Evolutionary conservation across 2,888 invertebrate species (phyloP), one percentile per base, ranked within the genome.

Genomic region (Agapetus fuscipes): DNA sequence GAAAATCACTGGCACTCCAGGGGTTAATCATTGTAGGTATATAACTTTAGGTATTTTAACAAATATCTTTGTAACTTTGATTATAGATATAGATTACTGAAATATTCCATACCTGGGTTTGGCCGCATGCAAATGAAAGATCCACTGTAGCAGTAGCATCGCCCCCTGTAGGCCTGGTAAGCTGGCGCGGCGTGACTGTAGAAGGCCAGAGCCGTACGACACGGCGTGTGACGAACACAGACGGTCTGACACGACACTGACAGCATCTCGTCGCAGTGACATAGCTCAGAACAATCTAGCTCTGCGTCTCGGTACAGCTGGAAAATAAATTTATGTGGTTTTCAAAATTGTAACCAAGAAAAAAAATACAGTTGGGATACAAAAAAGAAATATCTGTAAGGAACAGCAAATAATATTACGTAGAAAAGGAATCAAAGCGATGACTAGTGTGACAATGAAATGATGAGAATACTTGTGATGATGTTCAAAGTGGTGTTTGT

Each of bases 71-170:
- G n/a, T n/a, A n/a, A n/a, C n/a, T n/a, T n/a, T n/a, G n/a, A n/a
- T n/a, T n/a, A n/a, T n/a, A n/a, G n/a, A n/a, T n/a, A n/a, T n/a
- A n/a, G n/a, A n/a, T n/a, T n/a, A n/a, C n/a, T n/a, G n/a, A n/a
- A n/a, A n/a, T n/a, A n/a, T n/a, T n/a, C n/a, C n/a, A n/a, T n/a
- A n/a, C n/a, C n/a, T n/a, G n/a, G n/a, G n/a, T n/a, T n/a, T n/a
- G 90, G 90, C 55, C 88, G 78, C 84, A 89, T 88, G 66, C 90
- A 90, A 65, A 90, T 89, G 64, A 91, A 90, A 48, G 84, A 80
- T 24, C 90, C 89, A 14, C 88, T 88, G 66, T 90, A 90, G 65
- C 90, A 91, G 53, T 89, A 78, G 64, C 91, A 91, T 43, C 87
- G 76, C 27, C 90, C 89, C 27, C 89, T 74, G 60, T 83, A 88